A percentile compares a stretch with the other conserved stretches of the same genome.
Evolutionary conservation across 2,113 vertebrate species (phyloP).

Genomic region (Calcarius ornatus): DNA sequence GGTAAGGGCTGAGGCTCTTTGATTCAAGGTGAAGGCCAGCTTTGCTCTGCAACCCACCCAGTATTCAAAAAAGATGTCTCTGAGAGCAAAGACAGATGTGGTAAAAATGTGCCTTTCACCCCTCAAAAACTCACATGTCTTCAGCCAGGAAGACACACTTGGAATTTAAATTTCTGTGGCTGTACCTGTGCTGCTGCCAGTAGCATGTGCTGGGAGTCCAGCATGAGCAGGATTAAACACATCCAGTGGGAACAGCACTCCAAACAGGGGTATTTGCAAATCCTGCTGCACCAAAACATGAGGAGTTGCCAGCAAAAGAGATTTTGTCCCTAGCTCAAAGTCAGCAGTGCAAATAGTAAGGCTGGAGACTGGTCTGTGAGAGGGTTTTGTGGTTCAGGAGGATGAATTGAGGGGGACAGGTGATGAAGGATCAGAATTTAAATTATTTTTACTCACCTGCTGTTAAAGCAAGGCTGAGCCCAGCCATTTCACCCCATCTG

Average conservation of each 20-base stretch:
- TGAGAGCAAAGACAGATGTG: not conserved
- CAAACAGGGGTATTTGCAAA: not conserved
- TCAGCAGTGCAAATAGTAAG: not conserved
- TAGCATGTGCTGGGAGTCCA: not conserved
- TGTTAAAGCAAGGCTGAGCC: not conserved
- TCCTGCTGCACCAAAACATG: rapidly evolving
- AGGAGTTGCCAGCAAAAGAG: not conserved
- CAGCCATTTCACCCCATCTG: rapidly evolving
- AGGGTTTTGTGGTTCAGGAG: not conserved
- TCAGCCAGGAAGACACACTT: not conserved
- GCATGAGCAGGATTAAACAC: not conserved
- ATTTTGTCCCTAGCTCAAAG: not conserved
- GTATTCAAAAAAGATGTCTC: not conserved
- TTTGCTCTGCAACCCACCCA: not conserved
- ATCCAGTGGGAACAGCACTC: not conserved
- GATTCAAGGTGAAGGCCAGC: not conserved
- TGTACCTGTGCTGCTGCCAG: not conserved
- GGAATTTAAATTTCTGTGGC: not conserved
- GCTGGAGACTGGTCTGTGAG: not conserved
- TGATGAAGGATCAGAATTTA: not conserved
- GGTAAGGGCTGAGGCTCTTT: not conserved
- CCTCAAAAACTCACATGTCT: not conserved
- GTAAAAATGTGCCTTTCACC: not conserved
- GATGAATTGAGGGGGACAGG: rapidly evolving
- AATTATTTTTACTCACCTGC: not conserved